Evolutionary conservation across 1,140 invertebrate species (phyloP).

Genomic region (Venustaconcha ellipsiformis): DNA sequence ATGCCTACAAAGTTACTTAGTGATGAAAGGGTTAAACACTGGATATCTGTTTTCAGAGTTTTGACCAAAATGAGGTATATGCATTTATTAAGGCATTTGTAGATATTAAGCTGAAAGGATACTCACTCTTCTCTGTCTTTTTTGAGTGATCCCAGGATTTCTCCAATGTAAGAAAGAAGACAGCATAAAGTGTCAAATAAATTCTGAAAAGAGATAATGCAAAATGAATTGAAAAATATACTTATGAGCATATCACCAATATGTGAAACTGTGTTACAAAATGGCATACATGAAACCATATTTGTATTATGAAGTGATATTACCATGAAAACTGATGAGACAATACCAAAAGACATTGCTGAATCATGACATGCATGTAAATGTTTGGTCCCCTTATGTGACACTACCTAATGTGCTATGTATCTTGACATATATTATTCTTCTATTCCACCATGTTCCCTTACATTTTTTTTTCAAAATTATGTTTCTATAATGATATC

Average conservation of each 20-base stretch:
- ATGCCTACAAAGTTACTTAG: too few species aligned
- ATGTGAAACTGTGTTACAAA: not conserved
- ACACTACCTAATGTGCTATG: too few species aligned
- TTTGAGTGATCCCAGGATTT: constrained; percentile 75
- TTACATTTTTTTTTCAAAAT: too few species aligned
- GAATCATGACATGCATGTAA: too few species aligned
- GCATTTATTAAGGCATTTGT: constrained; percentile 19
- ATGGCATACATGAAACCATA: not conserved
- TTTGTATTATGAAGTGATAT: not conserved
- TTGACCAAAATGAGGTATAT: constrained; percentile 10
- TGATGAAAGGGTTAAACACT: too few species aligned
- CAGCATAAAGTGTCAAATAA: constrained; percentile 84
- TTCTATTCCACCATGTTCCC: too few species aligned
- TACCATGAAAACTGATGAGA: too few species aligned
- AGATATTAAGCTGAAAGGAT: constrained; percentile 17
- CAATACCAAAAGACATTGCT: too few species aligned
- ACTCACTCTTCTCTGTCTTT: constrained; percentile 54
- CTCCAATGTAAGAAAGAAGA: constrained; percentile 81
- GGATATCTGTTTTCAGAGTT: too few species aligned
- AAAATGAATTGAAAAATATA: not conserved
- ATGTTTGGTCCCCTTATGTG: too few species aligned
- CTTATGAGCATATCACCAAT: constrained; percentile 7
- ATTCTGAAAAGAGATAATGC: constrained; percentile 62
- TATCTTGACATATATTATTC: too few species aligned
- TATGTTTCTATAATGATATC: too few species aligned